These are phyloP conservation scores for Coryphaenoides rupestris DNA, from an alignment of 2,113 vertebrate genomes.

Conservation along the genomic window DNA sequence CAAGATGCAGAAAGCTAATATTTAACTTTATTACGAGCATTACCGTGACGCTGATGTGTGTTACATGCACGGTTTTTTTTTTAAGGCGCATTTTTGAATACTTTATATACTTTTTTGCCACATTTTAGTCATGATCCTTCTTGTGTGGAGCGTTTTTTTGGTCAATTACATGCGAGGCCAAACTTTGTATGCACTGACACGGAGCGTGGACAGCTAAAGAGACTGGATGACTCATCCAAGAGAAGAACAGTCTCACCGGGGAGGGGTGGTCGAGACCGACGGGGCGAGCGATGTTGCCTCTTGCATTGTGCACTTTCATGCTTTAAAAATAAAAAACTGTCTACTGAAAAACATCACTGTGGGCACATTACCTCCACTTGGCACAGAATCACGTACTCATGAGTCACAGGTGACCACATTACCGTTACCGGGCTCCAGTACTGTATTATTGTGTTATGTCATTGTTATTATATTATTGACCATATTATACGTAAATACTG, in stretches of 20 bases:
- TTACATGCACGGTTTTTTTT: background rate
- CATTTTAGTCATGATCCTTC: no score
- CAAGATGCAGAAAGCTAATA: slow-evolving; percentile 35
- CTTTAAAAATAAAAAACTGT: background rate
- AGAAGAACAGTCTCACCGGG: background rate
- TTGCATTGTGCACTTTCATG: background rate
- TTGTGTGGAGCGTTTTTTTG: background rate
- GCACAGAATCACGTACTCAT: no score
- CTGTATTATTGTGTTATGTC: no score
- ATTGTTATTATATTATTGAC: no score
- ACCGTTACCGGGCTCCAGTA: no score
- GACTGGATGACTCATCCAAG: background rate
- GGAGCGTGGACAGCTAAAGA: no score
- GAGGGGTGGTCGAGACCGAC: background rate
- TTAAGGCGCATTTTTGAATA: no score
- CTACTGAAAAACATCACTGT: background rate
- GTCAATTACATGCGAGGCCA: background rate
- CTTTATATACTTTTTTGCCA: no score
- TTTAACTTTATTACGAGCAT: slow-evolving; percentile 38
- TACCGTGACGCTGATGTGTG: slow-evolving; percentile 6
- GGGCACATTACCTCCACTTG: no score
- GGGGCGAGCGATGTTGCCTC: background rate
- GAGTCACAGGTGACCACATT: no score
- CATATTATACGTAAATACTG: no score
- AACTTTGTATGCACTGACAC: background rate